A percentile compares a stretch with the other conserved stretches of the same genome.
These are phyloP conservation scores for Origma solitaria DNA, from an alignment of 2,113 vertebrate species.

Conservation along the genomic window DNA sequence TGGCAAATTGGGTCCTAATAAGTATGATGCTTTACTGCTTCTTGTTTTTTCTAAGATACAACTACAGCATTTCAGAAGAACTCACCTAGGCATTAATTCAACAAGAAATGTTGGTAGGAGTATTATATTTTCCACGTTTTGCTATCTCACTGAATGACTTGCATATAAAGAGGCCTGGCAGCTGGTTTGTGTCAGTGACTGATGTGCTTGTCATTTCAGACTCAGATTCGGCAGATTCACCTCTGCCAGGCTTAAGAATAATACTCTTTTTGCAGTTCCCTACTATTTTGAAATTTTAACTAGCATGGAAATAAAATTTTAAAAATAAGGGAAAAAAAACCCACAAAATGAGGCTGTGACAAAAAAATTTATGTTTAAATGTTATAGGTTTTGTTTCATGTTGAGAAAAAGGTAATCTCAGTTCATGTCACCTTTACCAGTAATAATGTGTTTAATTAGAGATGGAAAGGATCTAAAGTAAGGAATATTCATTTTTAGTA, in stretches of 20 bases:
- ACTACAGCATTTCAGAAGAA: slow-evolving; percentile 69
- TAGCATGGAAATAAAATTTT: neutral
- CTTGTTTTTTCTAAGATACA: slow-evolving; percentile 74
- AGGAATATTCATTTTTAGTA: neutral
- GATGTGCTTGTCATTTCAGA: slow-evolving; percentile 45
- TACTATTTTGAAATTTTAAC: neutral
- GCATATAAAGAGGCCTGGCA: slow-evolving; percentile 66
- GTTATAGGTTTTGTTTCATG: neutral
- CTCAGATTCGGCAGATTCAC: slow-evolving; percentile 5
- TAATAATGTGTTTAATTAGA: neutral
- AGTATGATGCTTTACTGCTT: slow-evolving; percentile 73
- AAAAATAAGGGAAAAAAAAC: too few relatives aligned
- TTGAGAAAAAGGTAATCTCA: neutral
- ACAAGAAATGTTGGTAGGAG: slow-evolving; percentile 63
- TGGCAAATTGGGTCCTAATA: slow-evolving; percentile 81
- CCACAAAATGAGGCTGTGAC: neutral
- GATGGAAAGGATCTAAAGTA: neutral
- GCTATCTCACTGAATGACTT: slow-evolving; percentile 65
- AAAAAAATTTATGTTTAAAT: neutral
- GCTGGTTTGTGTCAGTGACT: slow-evolving; percentile 55
- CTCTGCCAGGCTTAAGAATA: slow-evolving; percentile 26
- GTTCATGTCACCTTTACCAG: neutral
- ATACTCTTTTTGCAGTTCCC: neutral
- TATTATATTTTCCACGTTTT: slow-evolving; percentile 68
- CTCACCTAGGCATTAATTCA: slow-evolving; percentile 75